Evolutionary conservation across 2,888 invertebrate genomes (phyloP).

Genomic region (Salticus scenicus): DNA sequence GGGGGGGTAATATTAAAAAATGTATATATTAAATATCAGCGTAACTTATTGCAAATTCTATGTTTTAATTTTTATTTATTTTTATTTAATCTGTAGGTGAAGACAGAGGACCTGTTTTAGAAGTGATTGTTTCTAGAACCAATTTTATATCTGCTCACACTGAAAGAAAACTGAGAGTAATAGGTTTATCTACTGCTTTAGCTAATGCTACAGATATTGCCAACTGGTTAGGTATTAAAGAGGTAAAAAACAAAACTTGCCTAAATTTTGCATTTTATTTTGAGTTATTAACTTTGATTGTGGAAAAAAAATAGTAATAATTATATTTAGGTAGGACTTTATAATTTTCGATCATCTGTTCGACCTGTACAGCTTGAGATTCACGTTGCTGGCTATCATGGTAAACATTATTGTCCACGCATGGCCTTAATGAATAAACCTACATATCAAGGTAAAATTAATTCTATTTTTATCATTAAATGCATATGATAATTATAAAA

Average conservation of each 20-base stretch:
- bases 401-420: constrained; percentile 98
- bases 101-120: constrained; percentile 82
- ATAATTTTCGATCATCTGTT: constrained; percentile 98
- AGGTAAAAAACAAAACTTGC: constrained; percentile 73
- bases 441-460: constrained; percentile 88
- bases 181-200: constrained; percentile 97
- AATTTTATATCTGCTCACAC: constrained; percentile 96
- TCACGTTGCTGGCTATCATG: constrained; percentile 96
- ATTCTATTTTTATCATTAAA: no score
- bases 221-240: constrained; percentile 92
- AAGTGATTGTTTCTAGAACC: constrained; percentile 97
- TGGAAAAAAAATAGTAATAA: no score
- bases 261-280: no score
- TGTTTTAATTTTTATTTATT: no score
- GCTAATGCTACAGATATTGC: constrained; percentile 98
- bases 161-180: constrained; percentile 86
- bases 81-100: constrained; percentile 77
- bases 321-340: constrained; percentile 85
- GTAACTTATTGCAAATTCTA: no score
- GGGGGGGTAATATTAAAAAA: no score
- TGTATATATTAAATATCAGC: no score
- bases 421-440: constrained; percentile 99
- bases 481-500: no score
- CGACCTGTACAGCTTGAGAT: constrained; percentile 96
- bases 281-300: no score